These are phyloP conservation scores for Triops cancriformis DNA, from an alignment of 1,140 invertebrate genomes.

Conservation along the genomic window DNA sequence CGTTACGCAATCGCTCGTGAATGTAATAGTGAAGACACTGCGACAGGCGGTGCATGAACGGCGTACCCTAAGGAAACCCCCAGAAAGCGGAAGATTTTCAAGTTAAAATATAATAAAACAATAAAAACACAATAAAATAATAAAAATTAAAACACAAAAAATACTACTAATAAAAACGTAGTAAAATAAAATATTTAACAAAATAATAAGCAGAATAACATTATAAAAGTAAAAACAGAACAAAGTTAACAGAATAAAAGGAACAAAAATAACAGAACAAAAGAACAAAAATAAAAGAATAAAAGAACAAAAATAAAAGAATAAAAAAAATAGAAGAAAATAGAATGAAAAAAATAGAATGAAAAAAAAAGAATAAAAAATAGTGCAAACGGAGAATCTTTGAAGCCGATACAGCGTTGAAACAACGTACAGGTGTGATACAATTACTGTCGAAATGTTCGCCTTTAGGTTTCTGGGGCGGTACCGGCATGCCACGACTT, in stretches of 20 bases:
- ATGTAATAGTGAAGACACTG: constrained; percentile 93
- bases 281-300: constrained; percentile 26
- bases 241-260: no score
- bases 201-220: no score
- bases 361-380: background rate
- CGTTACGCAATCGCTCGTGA: constrained; percentile 85
- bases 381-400: background rate
- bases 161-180: no score
- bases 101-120: no score
- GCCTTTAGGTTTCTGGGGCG: constrained; percentile 80
- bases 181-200: no score
- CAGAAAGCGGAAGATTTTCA: no score
- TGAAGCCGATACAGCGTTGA: background rate
- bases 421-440: constrained; percentile 71
- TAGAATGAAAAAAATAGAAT: background rate
- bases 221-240: no score
- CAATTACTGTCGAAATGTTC: constrained; percentile 98
- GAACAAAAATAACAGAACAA: no score
- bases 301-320: constrained; percentile 9
- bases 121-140: constrained; percentile 33
- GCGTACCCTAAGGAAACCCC: constrained; percentile 66
- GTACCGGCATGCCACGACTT: constrained; percentile 67
- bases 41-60: constrained; percentile 93
- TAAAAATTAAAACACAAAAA: no score
- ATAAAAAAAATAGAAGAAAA: no score